phyloP scores from a whole-genome alignment of 2,797 vertebrate species.

The Microctenopoma steveboyesi region DNA sequence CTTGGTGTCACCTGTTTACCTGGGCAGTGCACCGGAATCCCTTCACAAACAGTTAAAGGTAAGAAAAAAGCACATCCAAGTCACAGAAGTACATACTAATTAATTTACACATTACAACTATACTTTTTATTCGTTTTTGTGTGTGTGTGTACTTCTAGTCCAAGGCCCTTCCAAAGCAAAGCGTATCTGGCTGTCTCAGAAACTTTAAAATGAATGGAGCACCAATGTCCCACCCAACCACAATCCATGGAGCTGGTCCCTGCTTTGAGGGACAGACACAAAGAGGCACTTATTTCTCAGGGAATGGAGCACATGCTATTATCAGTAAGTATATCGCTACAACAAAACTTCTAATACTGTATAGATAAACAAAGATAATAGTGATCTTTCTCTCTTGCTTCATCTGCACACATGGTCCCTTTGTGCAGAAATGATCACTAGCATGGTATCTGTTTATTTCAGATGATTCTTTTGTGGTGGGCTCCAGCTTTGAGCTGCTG shows the following conservation, averaged over 20 bases:
- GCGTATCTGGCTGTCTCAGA: constrained; percentile 90
- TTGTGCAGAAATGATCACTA: background rate
- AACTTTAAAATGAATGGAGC: constrained; percentile 88
- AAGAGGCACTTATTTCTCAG: constrained; percentile 90
- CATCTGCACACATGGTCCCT: too few species aligned
- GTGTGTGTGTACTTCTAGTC: constrained; percentile 61
- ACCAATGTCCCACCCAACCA: constrained; percentile 75
- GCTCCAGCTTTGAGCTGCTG: constrained; percentile 86
- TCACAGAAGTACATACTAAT: background rate
- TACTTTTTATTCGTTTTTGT: background rate
- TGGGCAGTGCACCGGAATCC: constrained; percentile 84
- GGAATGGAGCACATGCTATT: constrained; percentile 84
- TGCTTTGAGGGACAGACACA: constrained; percentile 86
- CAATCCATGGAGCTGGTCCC: constrained; percentile 83
- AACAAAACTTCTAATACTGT: too few species aligned
- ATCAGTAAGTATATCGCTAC: constrained; percentile 84
- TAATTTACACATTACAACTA: too few species aligned
- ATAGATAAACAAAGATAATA: too few species aligned
- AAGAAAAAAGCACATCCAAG: background rate
- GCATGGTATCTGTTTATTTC: constrained; percentile 35
- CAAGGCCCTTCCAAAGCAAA: constrained; percentile 87
- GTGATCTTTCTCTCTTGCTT: too few species aligned
- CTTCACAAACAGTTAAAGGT: constrained; percentile 80
- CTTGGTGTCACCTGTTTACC: constrained; percentile 78
- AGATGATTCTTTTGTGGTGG: constrained; percentile 86